These are phyloP conservation scores for Polyommatus iphigenia DNA, from an alignment of 2,888 invertebrate species.

Conservation along the genomic window DNA sequence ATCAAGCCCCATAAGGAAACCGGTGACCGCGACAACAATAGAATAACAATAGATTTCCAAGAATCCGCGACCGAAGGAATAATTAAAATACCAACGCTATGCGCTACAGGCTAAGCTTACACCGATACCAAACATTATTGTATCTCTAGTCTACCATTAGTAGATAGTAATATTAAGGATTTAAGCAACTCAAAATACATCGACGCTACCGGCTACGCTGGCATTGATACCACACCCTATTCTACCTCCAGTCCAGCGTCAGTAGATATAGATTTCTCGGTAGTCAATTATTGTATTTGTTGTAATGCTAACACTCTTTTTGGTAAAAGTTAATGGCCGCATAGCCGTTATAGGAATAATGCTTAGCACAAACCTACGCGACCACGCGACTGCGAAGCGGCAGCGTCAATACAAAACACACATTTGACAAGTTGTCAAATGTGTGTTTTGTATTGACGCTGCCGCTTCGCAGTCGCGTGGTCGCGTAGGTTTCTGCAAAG, in stretches of 20 bases:
- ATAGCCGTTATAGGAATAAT: neutral
- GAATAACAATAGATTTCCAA: too few relatives aligned
- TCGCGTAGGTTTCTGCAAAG: too few relatives aligned
- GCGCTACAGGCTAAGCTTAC: neutral
- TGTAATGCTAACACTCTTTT: constrained; percentile 14
- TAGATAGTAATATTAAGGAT: constrained; percentile 23
- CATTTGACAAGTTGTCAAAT: too few relatives aligned
- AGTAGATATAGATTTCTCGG: constrained; percentile 38
- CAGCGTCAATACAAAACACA: too few relatives aligned
- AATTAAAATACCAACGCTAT: neutral
- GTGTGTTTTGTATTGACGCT: too few relatives aligned
- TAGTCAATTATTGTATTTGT: constrained; percentile 35
- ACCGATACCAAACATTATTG: constrained; percentile 12
- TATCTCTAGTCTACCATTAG: constrained; percentile 32
- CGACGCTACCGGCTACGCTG: neutral
- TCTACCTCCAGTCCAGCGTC: constrained; percentile 32
- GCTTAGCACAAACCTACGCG: too few relatives aligned
- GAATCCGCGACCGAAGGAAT: too few relatives aligned
- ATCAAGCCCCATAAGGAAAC: too few relatives aligned
- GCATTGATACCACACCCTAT: neutral
- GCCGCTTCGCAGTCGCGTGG: too few relatives aligned
- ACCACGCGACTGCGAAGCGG: too few relatives aligned
- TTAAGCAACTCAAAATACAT: too few relatives aligned
- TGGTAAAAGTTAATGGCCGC: neutral
- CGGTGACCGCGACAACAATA: too few relatives aligned